A percentile compares a stretch with the other conserved stretches of the same genome.
phyloP scores from a whole-genome alignment of 2,113 vertebrate species.

The Danio rerio region GRCz12tu NC_133193.1:27160001-27160500 shows the following conservation, averaged over 20 bases:
- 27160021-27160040: too few relatives aligned
- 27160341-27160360: background rate
- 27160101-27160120: too few relatives aligned
- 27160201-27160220: too few relatives aligned
- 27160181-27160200: too few relatives aligned
- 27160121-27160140: too few relatives aligned
- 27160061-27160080: too few relatives aligned
- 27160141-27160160: too few relatives aligned
- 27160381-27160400: background rate
- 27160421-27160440: background rate
- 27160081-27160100: too few relatives aligned
- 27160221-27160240: too few relatives aligned
- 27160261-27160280: background rate
- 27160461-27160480: background rate
- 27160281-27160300: background rate
- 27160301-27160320: background rate
- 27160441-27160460: background rate
- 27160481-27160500: constrained; percentile 42
- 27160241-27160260: background rate
- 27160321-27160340: constrained; percentile 13
- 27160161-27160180: too few relatives aligned
- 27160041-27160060: too few relatives aligned
- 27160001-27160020: too few relatives aligned
- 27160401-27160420: constrained; percentile 1
- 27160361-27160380: background rate